Evolutionary conservation across 2,113 vertebrate species (phyloP), one percentile per base, ranked within the genome.

Genomic region (Ceratotherium simum): DNA sequence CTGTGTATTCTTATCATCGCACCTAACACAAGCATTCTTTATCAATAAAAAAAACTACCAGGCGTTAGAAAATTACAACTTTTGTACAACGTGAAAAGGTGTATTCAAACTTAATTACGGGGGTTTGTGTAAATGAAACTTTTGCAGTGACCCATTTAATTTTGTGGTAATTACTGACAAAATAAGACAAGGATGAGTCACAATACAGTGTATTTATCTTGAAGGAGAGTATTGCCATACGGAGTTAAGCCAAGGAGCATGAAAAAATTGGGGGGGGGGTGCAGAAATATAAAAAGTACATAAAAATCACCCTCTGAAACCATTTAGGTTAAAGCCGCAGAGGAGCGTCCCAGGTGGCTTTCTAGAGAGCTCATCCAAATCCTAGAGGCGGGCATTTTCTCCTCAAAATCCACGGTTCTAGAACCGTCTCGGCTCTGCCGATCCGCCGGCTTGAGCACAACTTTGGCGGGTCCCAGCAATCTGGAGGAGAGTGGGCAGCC

Each of bases 101-200:
- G 97, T 97, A 97, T 98, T 98, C 97, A 98, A 95, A 88, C 95
- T 92, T 98, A 99, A 98, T 98, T 98, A 98, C 48, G 70, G 97
- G 85, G 97, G 88, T 4, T 90, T 97, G 96, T 98, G 97, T 97
- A 96, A 97, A 81, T 98, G 98, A 97, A 98, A 98, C 97, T 97
- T 98, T 98, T 98, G 96, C 98, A 97, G 98, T 98, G 97, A 98
- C 98, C 98, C 95, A 46, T 97, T 98, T 98, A 96, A 98, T 98
- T 98, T 98, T 97, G 95, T 91, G 95, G 78, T 97, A 98, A 98
- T 98, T 98, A 97, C 98, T 98, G 98, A 98, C 98, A 98, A 98
- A 98, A 98, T 97, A 97, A 98, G 98, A 97, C 97, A 91, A 96
- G 96, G 97, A 36, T 81, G 95, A 97, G 98, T 97, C 97, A 98